Percentiles rank a stretch among this genome's conserved stretches.
These are phyloP conservation scores for Dinomys branickii DNA, from an alignment of 2,113 vertebrate genomes.

Conservation along the genomic window DNA sequence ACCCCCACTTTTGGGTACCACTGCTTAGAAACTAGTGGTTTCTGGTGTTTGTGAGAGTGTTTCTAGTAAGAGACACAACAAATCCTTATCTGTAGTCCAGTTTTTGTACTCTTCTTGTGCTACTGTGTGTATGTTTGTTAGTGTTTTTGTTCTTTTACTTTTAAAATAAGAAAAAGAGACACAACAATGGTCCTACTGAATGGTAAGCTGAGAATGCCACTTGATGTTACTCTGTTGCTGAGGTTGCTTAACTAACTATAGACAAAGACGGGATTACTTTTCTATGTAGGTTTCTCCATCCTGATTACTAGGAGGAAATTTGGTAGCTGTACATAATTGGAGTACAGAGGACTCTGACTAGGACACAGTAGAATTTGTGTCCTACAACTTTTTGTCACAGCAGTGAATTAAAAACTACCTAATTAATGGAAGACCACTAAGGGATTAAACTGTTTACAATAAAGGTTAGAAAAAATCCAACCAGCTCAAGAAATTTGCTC, in stretches of 20 bases:
- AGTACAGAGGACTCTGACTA: neutral
- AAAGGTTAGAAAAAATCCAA: neutral
- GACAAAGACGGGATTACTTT: neutral
- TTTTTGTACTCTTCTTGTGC: too few species aligned
- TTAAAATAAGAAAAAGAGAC: too few species aligned
- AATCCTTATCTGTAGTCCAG: too few species aligned
- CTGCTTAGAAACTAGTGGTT: neutral
- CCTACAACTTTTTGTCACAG: neutral
- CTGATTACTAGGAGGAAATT: neutral
- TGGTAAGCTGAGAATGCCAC: neutral
- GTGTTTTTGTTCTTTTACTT: too few species aligned
- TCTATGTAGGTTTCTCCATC: neutral
- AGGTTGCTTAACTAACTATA: neutral
- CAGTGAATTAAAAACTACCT: neutral
- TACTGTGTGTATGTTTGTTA: too few species aligned
- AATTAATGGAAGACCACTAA: neutral
- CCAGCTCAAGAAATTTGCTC: slow-evolving; percentile 12
- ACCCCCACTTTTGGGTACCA: neutral
- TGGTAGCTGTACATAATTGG: neutral
- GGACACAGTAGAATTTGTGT: neutral
- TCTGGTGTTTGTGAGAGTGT: too few species aligned
- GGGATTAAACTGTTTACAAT: neutral
- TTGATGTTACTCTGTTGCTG: neutral
- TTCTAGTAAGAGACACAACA: neutral
- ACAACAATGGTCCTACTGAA: neutral